Conservation (phyloP, 2,113 vertebrate species). For the Amazona vittata region DNA sequence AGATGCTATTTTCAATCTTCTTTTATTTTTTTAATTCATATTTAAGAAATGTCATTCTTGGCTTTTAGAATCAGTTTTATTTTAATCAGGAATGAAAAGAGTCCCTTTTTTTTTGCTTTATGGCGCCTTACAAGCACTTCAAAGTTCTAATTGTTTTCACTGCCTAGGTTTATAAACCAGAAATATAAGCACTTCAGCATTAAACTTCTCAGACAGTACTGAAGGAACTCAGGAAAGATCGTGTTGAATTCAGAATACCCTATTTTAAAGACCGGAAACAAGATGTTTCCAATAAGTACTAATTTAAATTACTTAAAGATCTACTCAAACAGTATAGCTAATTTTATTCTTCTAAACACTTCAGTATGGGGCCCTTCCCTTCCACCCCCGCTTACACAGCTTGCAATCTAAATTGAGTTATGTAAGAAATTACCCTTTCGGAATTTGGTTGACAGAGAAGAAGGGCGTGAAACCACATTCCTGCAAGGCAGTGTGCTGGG, state of each 20-base stretch:
- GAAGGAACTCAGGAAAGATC: background rate
- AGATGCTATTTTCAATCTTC: rapidly evolving
- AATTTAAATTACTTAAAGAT: background rate
- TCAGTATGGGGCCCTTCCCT: background rate
- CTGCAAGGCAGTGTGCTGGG: background rate
- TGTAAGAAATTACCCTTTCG: background rate
- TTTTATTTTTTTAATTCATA: rapidly evolving
- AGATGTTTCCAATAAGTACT: background rate
- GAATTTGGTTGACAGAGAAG: background rate
- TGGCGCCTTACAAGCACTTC: background rate
- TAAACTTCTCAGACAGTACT: background rate
- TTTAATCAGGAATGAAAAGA: background rate
- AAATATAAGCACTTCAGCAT: background rate
- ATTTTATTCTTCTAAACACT: background rate
- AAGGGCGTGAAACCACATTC: background rate
- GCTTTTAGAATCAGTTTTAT: background rate
- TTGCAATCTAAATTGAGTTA: background rate
- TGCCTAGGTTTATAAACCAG: background rate
- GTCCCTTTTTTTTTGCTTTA: background rate
- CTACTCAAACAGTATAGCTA: background rate
- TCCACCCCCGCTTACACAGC: background rate
- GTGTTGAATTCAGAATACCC: background rate
- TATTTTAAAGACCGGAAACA: background rate
- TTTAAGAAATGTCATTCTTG: background rate
- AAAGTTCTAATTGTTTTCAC: background rate